phyloP scores from a whole-genome alignment of 2,113 vertebrate species.

The Tachysurus vachellii region DNA sequence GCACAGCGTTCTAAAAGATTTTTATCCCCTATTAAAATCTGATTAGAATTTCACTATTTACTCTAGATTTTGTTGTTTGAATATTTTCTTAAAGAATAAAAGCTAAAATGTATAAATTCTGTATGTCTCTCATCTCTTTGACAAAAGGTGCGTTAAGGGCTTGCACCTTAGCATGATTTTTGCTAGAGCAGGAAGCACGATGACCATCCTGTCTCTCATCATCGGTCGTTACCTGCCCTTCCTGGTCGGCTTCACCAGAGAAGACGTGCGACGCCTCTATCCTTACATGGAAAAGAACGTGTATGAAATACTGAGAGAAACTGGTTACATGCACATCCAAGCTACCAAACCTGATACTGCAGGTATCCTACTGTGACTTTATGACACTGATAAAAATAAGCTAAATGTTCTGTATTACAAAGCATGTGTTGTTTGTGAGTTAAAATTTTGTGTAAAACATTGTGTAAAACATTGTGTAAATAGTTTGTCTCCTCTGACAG shows the following conservation, averaged over 20 bases:
- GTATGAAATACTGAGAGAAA: slow-evolving; percentile 70
- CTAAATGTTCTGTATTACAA: too few relatives aligned
- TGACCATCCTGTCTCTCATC: slow-evolving; percentile 65
- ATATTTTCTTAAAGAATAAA: not conserved
- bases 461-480: not conserved
- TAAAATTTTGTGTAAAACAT: not conserved
- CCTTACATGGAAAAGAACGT: slow-evolving; percentile 81
- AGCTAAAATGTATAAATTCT: not conserved
- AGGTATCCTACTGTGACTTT: slow-evolving; percentile 64
- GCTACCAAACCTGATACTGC: slow-evolving; percentile 86
- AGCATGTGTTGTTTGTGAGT: not conserved
- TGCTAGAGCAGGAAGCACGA: not conserved
- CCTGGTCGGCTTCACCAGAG: slow-evolving; percentile 79
- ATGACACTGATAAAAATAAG: not conserved
- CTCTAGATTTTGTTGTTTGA: too few relatives aligned
- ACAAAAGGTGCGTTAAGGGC: slow-evolving; percentile 78
- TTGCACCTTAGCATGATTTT: slow-evolving; percentile 79
- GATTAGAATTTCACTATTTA: not conserved
- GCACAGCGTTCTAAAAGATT: not conserved
- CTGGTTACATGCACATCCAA: slow-evolving; percentile 85
- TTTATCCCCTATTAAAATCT: not conserved
- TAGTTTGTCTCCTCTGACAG: slow-evolving; percentile 63
- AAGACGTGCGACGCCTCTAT: slow-evolving; percentile 75
- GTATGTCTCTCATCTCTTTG: not conserved
- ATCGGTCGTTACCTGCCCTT: slow-evolving; percentile 82